These are phyloP conservation scores for Apeira syringaria DNA, from an alignment of 2,888 invertebrate species.

Conservation along the genomic window DNA sequence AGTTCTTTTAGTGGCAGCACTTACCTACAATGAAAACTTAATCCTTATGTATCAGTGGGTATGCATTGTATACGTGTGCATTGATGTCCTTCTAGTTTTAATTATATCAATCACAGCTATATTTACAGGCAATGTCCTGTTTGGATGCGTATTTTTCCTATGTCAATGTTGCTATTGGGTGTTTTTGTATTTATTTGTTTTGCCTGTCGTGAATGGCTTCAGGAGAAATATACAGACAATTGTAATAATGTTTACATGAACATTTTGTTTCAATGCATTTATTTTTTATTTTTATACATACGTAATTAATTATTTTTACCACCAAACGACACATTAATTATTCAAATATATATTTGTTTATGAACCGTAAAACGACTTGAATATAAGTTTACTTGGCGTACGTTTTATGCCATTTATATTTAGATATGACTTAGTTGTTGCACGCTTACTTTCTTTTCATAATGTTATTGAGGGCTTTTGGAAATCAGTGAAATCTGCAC, in stretches of 20 bases:
- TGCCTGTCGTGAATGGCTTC: conserved; percentile 58
- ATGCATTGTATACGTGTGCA: conserved; percentile 38
- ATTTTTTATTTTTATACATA: background rate
- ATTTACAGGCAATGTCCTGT: conserved; percentile 11
- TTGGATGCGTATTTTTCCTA: conserved; percentile 29
- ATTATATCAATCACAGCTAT: conserved; percentile 33
- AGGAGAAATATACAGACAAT: conserved; percentile 58
- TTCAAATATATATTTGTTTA: too few species aligned
- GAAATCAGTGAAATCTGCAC: too few species aligned
- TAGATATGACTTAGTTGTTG: too few species aligned
- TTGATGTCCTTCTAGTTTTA: conserved; percentile 40
- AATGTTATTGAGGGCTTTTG: too few species aligned
- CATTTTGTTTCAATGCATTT: background rate
- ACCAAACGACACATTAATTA: too few species aligned
- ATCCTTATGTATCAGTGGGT: conserved; percentile 55
- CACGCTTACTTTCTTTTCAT: too few species aligned
- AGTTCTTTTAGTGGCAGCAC: conserved; percentile 44
- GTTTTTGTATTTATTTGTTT: conserved; percentile 39
- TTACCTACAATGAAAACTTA: conserved; percentile 49
- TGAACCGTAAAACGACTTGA: too few species aligned
- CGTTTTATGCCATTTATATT: too few species aligned
- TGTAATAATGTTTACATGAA: conserved; percentile 41
- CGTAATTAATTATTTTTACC: too few species aligned
- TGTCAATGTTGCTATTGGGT: conserved; percentile 44
- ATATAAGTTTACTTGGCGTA: too few species aligned